Evolutionary conservation across 2,113 vertebrate genomes (phyloP), one percentile per base, ranked within the genome.

Genomic region (Nycticebus coucang): DNA sequence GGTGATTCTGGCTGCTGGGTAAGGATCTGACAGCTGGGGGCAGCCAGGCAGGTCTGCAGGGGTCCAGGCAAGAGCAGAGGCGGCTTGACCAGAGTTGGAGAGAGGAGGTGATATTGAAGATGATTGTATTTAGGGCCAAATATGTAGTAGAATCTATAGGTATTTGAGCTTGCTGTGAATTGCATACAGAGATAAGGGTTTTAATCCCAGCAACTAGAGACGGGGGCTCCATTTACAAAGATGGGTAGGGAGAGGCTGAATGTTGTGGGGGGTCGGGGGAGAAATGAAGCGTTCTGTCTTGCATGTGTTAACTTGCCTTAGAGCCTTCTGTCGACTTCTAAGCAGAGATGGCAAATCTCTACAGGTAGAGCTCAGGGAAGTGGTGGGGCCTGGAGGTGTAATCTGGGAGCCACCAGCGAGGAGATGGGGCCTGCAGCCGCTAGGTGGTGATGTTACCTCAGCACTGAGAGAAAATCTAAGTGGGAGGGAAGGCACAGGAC

Each of bases 331-430:
- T 74, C 72, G 79, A 6, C 69, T 59, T 55, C 14, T 15, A 60
- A 37, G 7, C 19, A 22, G 37, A 50, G 60, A 19, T n/a, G 26
- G 41, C 35, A 13, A 59, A 5, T 2, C 17, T 1, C 33, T 50
- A 11, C 2, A 8, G 10, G 35, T 14, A 26, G n/a, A 74, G 10
- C 15, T 62, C 53, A 5, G 37, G 30, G 68, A 21, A 3, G 7
- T 18, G n/a, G 24, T 2, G 35, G 60, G 37, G 35, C 41, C 53
- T 18, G 2, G 35, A 50, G 33, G 30, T n/a, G 17, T 3, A 4
- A 8, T 12, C 1, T 17, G 9, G 50, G 13, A 13, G 33, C 45
- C 15, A 33, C 2, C 10, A 8, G 4, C 7, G 0, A 4, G 18
- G 45, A n/a, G 72, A 18, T 0, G 9, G n/a, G 45, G 57, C 26